Percentiles rank a stretch among this genome's conserved stretches.
phyloP scores from a whole-genome alignment of 2,888 invertebrate species.

The Pammene fasciana region DNA sequence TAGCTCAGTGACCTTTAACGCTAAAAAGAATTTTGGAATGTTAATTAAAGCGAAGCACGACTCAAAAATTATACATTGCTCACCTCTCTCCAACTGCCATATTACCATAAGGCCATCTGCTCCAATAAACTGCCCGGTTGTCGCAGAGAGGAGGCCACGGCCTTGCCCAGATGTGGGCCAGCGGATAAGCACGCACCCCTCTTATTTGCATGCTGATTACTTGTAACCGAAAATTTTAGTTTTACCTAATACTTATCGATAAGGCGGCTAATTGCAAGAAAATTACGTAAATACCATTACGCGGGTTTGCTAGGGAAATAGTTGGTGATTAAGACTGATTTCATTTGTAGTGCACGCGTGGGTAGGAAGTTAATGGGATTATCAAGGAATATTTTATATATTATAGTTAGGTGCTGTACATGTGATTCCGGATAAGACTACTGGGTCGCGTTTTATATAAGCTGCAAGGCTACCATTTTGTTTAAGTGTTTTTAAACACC shows the following conservation, averaged over 20 bases:
- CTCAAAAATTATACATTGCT: too few relatives aligned
- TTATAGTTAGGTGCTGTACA: too few relatives aligned
- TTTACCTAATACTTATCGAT: constrained; percentile 58
- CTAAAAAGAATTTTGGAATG: too few relatives aligned
- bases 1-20: too few relatives aligned
- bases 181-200: constrained; percentile 73
- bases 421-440: too few relatives aligned
- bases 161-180: constrained; percentile 77
- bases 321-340: constrained; percentile 50
- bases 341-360: constrained; percentile 36
- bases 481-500: too few relatives aligned
- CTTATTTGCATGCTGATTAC: constrained; percentile 80
- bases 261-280: constrained; percentile 68
- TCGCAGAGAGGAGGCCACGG: constrained; percentile 62
- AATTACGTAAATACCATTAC: constrained; percentile 57
- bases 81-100: neutral
- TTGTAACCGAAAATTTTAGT: constrained; percentile 55
- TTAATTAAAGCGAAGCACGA: too few relatives aligned
- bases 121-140: constrained; percentile 51
- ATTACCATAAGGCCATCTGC: constrained; percentile 36
- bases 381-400: neutral
- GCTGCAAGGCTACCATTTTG: too few relatives aligned
- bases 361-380: constrained; percentile 39
- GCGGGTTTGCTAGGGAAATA: constrained; percentile 55
- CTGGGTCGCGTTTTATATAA: too few relatives aligned